Base-by-base conservation (phyloP, 2,888 invertebrate species). In the Noctua janthina region DNA sequence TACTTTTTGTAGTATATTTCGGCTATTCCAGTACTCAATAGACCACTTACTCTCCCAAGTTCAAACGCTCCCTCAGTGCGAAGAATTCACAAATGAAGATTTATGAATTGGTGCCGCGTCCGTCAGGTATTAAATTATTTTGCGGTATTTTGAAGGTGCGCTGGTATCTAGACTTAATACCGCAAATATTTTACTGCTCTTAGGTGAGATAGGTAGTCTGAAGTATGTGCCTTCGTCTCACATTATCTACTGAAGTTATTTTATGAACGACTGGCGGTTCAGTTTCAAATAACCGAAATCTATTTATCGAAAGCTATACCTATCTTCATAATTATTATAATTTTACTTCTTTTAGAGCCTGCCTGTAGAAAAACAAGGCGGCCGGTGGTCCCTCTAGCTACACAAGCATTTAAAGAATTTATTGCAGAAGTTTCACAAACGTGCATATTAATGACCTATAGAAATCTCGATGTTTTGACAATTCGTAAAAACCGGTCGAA, bases 71-170 rank as follows among this genome's bases (percentile, higher is more conserved):
- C 59, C 15, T 29, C 11, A 84, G 54, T 56, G 66, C 64, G 43
- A 74, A 78, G 15, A 79, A 73, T 78, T 75, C 56, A 67, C 66
- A 78, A 87, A 82, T 81, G 79, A 79, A 67, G 74, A 82, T 84
- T 86, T 84, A 88, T 82, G 78, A 81, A 84, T 82, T 68, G 54
- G 54, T 67, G 35, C 74, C 82, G 54, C 81, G 82, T 76, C 72
- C 43, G 49, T n/a, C 20, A 54, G 76, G 69, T 87, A 88, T 86
- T 87, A 72, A 81, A 88, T 87, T 88, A 88, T 83, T 87, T 82
- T 72, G 79, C 79, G 82, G 81, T 82, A 78, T 84, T 87, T 78
- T 43, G 69, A 46, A 75, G 76, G 62, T 66, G 23, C 49, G 70
- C 35, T 35, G 76, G 74, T 69, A 77, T 76, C 62, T 70, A 54